Conservation (phyloP, 1,140 invertebrate species). For the Magallana angulata region DNA sequence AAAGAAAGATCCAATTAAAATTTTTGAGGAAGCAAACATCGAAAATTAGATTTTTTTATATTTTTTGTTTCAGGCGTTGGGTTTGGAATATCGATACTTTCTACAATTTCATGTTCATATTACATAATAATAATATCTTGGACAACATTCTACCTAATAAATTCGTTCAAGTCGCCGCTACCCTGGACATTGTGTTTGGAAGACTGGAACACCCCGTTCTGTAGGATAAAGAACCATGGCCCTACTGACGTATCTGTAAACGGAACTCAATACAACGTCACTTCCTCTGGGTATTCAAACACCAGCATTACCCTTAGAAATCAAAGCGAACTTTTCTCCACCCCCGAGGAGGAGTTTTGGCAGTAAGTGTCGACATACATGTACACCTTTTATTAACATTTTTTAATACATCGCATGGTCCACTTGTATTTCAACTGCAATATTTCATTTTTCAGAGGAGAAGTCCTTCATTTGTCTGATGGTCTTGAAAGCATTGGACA, state of each 20-base stretch:
- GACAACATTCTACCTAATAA: slow-evolving; percentile 80
- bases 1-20: no score
- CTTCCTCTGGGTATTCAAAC: not conserved
- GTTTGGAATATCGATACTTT: slow-evolving; percentile 38
- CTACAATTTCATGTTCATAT: slow-evolving; percentile 59
- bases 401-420: not conserved
- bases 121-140: slow-evolving; percentile 82
- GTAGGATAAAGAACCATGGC: slow-evolving; percentile 90
- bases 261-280: not conserved
- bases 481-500: slow-evolving; percentile 70
- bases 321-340: not conserved
- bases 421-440: not conserved
- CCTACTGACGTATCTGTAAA: not conserved
- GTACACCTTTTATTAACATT: not conserved
- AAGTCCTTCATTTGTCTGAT: slow-evolving; percentile 68
- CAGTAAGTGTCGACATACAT: slow-evolving; percentile 58
- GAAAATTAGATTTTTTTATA: not conserved
- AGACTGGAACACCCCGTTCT: slow-evolving; percentile 78
- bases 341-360: slow-evolving; percentile 69
- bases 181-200: slow-evolving; percentile 80
- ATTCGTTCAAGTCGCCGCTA: slow-evolving; percentile 76
- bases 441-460: slow-evolving; percentile 59
- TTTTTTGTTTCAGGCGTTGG: slow-evolving; percentile 48
- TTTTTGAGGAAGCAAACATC: no score
- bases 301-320: not conserved